Percentiles rank a stretch among this genome's conserved stretches.
phyloP scores from a whole-genome alignment of 2,888 invertebrate species.

The Acanthosepion pharaonis region DNA sequence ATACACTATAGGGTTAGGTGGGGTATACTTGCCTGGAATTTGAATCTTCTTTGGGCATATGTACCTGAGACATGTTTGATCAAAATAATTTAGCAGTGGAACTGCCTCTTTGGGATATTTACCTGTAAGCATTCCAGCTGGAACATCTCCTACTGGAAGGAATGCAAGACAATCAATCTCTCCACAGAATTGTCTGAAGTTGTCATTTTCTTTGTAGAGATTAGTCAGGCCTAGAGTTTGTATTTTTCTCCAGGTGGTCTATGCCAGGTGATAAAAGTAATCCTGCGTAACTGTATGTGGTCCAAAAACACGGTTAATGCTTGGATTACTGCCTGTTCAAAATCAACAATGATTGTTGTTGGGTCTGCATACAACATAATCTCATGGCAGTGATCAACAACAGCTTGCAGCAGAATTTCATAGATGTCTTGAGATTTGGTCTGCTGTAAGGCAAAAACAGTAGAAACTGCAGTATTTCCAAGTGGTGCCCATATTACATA shows the following conservation, averaged over 20 bases:
- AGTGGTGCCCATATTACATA: conserved; percentile 21
- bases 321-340: conserved; percentile 42
- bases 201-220: conserved; percentile 24
- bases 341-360: conserved; percentile 6
- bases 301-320: not conserved
- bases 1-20: not conserved
- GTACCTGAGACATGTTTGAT: not conserved
- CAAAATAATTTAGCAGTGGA: not conserved
- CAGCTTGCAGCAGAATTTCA: not conserved
- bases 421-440: too few species aligned
- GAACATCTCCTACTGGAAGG: conserved; percentile 35
- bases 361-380: too few species aligned
- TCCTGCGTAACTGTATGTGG: not conserved
- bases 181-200: conserved; percentile 35
- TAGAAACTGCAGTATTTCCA: not conserved
- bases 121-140: not conserved
- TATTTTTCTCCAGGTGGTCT: not conserved
- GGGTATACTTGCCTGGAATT: not conserved
- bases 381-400: not conserved
- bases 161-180: not conserved
- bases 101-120: not conserved
- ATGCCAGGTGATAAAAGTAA: conserved; percentile 36
- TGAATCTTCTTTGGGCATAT: not conserved
- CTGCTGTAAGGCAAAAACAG: not conserved
- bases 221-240: not conserved